A percentile compares a stretch with the other conserved stretches of the same genome.
Evolutionary conservation across 2,113 vertebrate species (phyloP).

Genomic region (Xyliphius kryptos): DNA sequence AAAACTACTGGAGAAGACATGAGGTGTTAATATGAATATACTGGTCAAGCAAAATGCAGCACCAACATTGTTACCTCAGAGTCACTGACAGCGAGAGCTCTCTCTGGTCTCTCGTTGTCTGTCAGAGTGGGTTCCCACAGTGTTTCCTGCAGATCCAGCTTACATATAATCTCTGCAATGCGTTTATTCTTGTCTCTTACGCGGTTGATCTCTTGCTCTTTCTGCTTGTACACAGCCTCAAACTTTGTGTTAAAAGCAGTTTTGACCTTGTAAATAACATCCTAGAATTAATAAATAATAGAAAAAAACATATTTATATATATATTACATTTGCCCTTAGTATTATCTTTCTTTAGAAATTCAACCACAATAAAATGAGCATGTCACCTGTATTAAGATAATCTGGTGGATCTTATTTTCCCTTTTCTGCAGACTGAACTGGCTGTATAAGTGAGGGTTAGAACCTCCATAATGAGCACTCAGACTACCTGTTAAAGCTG

Average conservation of each 20-base stretch:
- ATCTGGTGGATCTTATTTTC: conserved; percentile 87
- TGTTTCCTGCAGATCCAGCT: conserved; percentile 67
- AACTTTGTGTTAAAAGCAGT: conserved; percentile 81
- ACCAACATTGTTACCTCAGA: conserved; percentile 69
- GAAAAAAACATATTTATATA: too few relatives aligned
- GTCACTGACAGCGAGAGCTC: conserved; percentile 66
- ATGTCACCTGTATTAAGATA: conserved; percentile 78
- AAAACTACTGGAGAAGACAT: too few relatives aligned
- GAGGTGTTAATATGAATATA: too few relatives aligned
- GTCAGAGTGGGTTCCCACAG: conserved; percentile 77
- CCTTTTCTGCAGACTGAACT: conserved; percentile 73
- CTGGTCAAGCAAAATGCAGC: too few relatives aligned
- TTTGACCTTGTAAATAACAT: conserved; percentile 82
- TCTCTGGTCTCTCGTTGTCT: conserved; percentile 77
- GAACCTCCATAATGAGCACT: conserved; percentile 69
- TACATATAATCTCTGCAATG: conserved; percentile 71
- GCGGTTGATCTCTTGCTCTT: conserved; percentile 71
- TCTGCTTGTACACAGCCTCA: conserved; percentile 69
- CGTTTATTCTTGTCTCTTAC: conserved; percentile 75
- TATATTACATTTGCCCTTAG: too few relatives aligned
- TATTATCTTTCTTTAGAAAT: too few relatives aligned
- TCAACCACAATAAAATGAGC: too few relatives aligned
- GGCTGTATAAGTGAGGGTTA: conserved; percentile 70
- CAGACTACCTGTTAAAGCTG: conserved; percentile 70
- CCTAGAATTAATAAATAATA: too few relatives aligned